Evolutionary conservation across 1,140 invertebrate genomes (phyloP).

Genomic region (Trichogramma pretiosum): DNA sequence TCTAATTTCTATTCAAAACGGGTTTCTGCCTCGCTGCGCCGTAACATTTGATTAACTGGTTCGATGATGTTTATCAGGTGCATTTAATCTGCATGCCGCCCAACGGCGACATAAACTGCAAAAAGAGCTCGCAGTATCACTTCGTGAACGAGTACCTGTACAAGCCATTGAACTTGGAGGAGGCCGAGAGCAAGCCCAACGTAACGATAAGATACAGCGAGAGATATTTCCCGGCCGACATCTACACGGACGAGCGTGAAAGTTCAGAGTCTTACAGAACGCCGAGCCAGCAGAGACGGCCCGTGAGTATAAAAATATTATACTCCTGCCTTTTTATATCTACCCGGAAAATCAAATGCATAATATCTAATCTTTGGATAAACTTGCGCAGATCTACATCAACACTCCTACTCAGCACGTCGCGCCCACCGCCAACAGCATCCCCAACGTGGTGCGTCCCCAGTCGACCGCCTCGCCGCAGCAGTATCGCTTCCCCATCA

Average conservation of each 20-base stretch:
- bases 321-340: background rate
- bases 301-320: slow-evolving; percentile 14
- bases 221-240: slow-evolving; percentile 67
- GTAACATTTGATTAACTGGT: too few relatives aligned
- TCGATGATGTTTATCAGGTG: slow-evolving; percentile 49
- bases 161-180: slow-evolving; percentile 74
- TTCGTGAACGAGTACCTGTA: slow-evolving; percentile 91
- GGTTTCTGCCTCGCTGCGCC: too few relatives aligned
- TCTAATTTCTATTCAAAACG: too few relatives aligned
- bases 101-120: slow-evolving; percentile 79
- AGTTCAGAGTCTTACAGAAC: slow-evolving; percentile 49
- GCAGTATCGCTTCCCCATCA: slow-evolving; percentile 37
- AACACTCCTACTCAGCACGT: slow-evolving; percentile 28
- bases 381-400: slow-evolving; percentile 25
- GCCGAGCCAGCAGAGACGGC: slow-evolving; percentile 28
- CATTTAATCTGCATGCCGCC: slow-evolving; percentile 90
- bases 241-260: slow-evolving; percentile 60
- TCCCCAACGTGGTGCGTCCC: slow-evolving; percentile 35
- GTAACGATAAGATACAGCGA: slow-evolving; percentile 78
- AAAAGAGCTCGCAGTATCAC: slow-evolving; percentile 80
- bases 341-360: too few relatives aligned
- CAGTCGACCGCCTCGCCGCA: slow-evolving; percentile 23
- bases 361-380: background rate
- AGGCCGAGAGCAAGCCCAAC: slow-evolving; percentile 71
- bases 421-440: slow-evolving; percentile 33